phyloP scores from a whole-genome alignment of 2,888 invertebrate species.

The Melieria crassipennis region DNA sequence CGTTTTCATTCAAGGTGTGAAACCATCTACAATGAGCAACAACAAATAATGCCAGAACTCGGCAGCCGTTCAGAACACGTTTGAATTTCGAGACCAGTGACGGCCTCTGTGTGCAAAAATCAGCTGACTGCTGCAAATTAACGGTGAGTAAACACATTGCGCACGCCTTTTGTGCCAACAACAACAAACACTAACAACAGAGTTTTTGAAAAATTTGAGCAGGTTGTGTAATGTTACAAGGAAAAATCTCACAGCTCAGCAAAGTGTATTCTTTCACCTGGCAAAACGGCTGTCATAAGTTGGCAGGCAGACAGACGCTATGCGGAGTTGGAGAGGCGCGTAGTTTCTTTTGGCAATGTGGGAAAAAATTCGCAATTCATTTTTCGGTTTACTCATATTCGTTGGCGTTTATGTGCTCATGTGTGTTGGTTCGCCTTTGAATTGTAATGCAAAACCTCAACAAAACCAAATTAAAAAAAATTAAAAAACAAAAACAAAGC shows the following conservation, averaged over 20 bases:
- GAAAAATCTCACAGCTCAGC: slow-evolving; percentile 28
- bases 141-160: slow-evolving; percentile 1
- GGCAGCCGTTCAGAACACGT: too few species aligned
- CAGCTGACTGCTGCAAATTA: slow-evolving; percentile 1
- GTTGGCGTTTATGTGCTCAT: neutral
- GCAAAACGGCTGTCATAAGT: slow-evolving; percentile 6
- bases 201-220: too few species aligned
- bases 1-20: too few species aligned
- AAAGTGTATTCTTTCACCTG: slow-evolving; percentile 44
- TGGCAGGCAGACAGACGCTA: neutral
- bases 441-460: slow-evolving; percentile 58
- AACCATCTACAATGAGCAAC: too few species aligned
- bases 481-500: neutral
- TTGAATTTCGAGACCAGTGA: neutral
- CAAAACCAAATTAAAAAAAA: neutral
- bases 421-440: slow-evolving; percentile 8
- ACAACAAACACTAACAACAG: neutral
- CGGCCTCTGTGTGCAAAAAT: neutral
- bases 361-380: slow-evolving; percentile 59
- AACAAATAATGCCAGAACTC: too few species aligned
- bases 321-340: slow-evolving; percentile 9
- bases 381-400: slow-evolving; percentile 40
- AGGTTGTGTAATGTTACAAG: neutral
- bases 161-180: neutral
- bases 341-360: slow-evolving; percentile 48